Percentiles rank a stretch among this genome's conserved stretches.
Evolutionary conservation across 2,888 invertebrate genomes (phyloP).

Genomic region (Theristus sp.): DNA sequence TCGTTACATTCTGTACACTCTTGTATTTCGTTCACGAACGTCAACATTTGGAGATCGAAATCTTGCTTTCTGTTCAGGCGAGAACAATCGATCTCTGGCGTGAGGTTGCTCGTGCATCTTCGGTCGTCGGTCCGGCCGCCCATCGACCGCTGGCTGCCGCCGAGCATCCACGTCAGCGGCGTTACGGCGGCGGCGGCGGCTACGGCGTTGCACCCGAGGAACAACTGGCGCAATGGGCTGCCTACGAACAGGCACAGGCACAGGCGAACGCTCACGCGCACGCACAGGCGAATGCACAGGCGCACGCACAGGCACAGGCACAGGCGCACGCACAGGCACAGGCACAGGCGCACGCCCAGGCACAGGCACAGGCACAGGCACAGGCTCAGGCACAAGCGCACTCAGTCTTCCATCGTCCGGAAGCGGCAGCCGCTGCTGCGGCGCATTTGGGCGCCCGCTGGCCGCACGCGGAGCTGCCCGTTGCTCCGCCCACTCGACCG

Average conservation of each 20-base stretch:
- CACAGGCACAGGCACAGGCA: no score
- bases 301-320: not conserved
- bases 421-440: no score
- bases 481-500: no score
- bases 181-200: not conserved
- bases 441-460: no score
- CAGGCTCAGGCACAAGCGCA: no score
- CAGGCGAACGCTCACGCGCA: not conserved
- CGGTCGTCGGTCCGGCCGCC: slow-evolving; percentile 3
- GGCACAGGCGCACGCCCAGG: no score
- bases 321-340: no score
- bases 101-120: slow-evolving; percentile 19
- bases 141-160: not conserved
- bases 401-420: no score
- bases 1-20: no score
- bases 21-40: no score
- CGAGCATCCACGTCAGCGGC: not conserved
- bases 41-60: not conserved
- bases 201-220: not conserved
- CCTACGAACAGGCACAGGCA: not conserved
- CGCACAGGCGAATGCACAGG: no score
- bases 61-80: slow-evolving; percentile 10
- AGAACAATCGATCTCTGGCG: slow-evolving; percentile 20
- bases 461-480: no score
- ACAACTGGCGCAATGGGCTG: not conserved